These are phyloP conservation scores for Chromoteleia sp. DNA, from an alignment of 2,888 invertebrate species.

Conservation along the genomic window DNA sequence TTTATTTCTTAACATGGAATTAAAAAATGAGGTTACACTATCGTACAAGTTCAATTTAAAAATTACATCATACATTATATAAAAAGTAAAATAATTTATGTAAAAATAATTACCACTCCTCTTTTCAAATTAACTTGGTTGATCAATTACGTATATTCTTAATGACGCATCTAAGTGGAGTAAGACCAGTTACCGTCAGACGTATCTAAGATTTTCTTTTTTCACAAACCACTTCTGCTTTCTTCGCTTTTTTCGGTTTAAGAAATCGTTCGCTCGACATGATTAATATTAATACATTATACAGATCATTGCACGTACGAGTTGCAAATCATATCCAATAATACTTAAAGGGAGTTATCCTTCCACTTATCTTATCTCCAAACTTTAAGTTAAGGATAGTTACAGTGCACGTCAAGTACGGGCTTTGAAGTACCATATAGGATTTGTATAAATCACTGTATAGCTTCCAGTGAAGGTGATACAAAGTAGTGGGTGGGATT, in stretches of 20 bases:
- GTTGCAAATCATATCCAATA: conserved; percentile 54
- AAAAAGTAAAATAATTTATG: too few species aligned
- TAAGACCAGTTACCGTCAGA: conserved; percentile 34
- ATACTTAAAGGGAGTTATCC: conserved; percentile 47
- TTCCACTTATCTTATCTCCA: conserved; percentile 57
- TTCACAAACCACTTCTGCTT: neutral
- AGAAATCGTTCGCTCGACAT: neutral
- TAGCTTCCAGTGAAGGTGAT: conserved; percentile 65
- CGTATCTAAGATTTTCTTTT: conserved; percentile 3
- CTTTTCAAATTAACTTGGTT: too few species aligned
- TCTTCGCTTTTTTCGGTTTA: neutral
- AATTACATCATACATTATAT: too few species aligned
- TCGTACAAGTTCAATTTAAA: too few species aligned
- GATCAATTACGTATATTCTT: too few species aligned
- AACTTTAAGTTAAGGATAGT: conserved; percentile 50
- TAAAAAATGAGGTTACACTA: too few species aligned
- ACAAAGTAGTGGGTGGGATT: conserved; percentile 66
- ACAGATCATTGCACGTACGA: conserved; percentile 1
- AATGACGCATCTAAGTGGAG: conserved; percentile 12
- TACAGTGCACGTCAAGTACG: conserved; percentile 50
- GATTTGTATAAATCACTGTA: conserved; percentile 62
- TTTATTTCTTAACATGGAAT: too few species aligned
- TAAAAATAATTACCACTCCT: too few species aligned
- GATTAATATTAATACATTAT: conserved; percentile 47
- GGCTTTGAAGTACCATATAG: conserved; percentile 51